Base-by-base conservation (phyloP, 2,888 invertebrate species). In the Xestobium rufovillosum region DNA sequence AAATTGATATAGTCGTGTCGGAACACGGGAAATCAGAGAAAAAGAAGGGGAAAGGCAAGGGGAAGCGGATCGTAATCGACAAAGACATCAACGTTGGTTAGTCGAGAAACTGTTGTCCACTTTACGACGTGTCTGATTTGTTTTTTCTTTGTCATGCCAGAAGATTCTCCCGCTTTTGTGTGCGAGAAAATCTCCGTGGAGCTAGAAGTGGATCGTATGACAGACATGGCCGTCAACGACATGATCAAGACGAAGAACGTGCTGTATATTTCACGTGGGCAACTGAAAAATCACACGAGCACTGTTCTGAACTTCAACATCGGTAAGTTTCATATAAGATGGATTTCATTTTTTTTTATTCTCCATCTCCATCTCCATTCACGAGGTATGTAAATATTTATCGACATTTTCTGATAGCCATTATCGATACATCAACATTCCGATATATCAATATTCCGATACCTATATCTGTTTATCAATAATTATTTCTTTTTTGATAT, bases 1-100 rank as follows among this genome's bases (percentile, higher is more conserved):
- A 88, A 46, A 87, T 95, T 40, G 90, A 95, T 65, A 95, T 96
- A 62, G 90, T 94, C 3, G 94, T 95, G 47, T 89, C 92, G 52
- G 92, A 94, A 61, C 87, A 90, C 53, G 90, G 90, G 60, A 76
- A 77, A 55, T 79, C 79, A 12, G 75, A 76, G 61, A 70, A 73
- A n/a, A 73, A 75, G 15, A 77, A 75, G 51, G 79, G 71, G 51
- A 71, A 68, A 51, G 63, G 64, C 42, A 66, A 70, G 50, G 62
- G 59, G 19, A 68, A 67, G 43, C 52, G 59, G 1, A 68, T 65
- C 49, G 6, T 8, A 6, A n/a, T 19, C 3, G 19, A 31, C 10
- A 19, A 10, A 31, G n/a, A 19, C n/a, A 19, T n/a, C 23, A n/a
- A n/a, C n/a, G n/a, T n/a, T n/a, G n/a, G n/a, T n/a, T n/a, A n/a